Base-by-base conservation (phyloP, 2,113 vertebrate genomes). In the Falcunculus frontatus region DNA sequence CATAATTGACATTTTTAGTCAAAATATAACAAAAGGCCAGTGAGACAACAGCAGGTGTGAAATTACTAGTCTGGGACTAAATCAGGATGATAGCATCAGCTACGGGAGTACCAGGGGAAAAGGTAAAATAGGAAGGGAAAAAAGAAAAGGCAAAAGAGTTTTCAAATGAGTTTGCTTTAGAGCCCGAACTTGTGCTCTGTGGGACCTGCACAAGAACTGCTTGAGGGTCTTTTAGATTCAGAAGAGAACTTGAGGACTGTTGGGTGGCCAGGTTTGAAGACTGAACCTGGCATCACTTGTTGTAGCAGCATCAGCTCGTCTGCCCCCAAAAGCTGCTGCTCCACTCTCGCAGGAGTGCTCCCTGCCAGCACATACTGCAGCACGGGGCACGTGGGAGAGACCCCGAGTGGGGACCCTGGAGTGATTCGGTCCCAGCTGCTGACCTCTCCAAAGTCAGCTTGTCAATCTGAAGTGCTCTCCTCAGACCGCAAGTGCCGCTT, bases 281-380 rank as follows among this genome's bases (percentile, higher is more conserved):
- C 15, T 20, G 26, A 84, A 65, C 16, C 16, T 42, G 73, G 27
- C 55, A 39, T 55, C 56, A 0, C 39, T 47, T 41, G 12, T 35
- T 57, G 59, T 20, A 30, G 26, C 6, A 41, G 55, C 50, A 62
- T 8, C 11, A 29, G 32, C 63, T 49, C 0, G 0, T n/a, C 53
- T 69, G 44, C 10, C 23, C 33, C 57, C 2, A 1, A 11, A 41
- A 42, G 4, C n/a, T 10, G 60, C 81, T 62, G 44, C 67, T 53
- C 13, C 0, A 0, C 44, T 37, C 46, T 1, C 2, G 0, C 33
- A 70, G 39, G 13, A 20, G 5, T 0, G 29, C 52, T 79, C 44
- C 32, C 60, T n/a, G 47, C 65, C 46, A 67, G 52, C 16, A 3
- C 5, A 0, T 7, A 2, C 29, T 16, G 4, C 63, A 16, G 87